Base-by-base conservation (phyloP, 1,140 invertebrate species). In the Hirudo medicinalis region DNA sequence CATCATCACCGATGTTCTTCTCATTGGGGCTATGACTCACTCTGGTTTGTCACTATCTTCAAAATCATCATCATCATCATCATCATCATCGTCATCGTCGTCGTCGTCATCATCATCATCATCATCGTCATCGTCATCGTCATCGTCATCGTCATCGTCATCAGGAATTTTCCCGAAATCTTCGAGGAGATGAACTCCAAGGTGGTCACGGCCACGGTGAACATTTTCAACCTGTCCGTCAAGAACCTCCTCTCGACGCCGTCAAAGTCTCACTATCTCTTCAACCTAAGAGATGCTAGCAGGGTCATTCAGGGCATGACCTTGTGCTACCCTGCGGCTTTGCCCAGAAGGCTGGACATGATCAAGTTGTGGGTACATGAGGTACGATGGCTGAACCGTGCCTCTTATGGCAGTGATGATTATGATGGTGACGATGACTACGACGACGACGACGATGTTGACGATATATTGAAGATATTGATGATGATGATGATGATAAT, bases 281-380 rank as follows among this genome's bases (percentile, higher is more conserved):
- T 97, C 80, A 97, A 97, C 83, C 85, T 97, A 72, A 85, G 93
- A 76, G 94, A 97, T 82, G 91, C 94, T 78, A 87, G 89, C 0
- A 83, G 91, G 70, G 89, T 95, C 0, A 88, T 94, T 74, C 82
- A 94, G 87, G 94, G 94, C 53, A 89, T 97, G 0, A 81, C 96
- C 19, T 80, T 97, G 17, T 95, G 92, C 0, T 90, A 91, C 3
- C 94, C 94, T 0, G 91, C 95, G 84, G 90, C 91, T 15, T 92
- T 91, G 77, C 88, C 91, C 76, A 89, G 91, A 72, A 82, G 92
- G n/a, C 84, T 87, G 11, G 88, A 89, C 6, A 91, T 97, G 86
- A 94, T 95, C 78, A 85, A 90, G 71, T 83, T 96, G 0, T 97
- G 94, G 94, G 88, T 95, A 15, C 93, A 97, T 79, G 94, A 97